Conservation (phyloP, 2,797 vertebrate species). For the Sebastes ruberrimus region DNA sequence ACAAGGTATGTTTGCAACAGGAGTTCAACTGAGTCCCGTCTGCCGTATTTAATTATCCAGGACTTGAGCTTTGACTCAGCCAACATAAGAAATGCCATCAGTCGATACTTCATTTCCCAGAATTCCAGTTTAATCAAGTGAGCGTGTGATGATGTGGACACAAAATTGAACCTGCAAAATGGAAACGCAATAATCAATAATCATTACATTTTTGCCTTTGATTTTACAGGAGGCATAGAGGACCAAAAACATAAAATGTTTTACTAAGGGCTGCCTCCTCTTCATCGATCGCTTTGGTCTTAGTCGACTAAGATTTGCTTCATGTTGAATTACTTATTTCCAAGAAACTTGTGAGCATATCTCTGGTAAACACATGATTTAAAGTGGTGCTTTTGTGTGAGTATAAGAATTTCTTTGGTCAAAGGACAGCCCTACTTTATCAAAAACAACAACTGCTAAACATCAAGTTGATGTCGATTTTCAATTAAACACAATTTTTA, state of each 20-base stretch:
- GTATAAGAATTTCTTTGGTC: too few species aligned
- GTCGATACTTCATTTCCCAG: conserved; percentile 96
- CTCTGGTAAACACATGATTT: too few species aligned
- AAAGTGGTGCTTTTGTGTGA: too few species aligned
- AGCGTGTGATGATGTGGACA: conserved; percentile 92
- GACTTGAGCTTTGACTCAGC: conserved; percentile 98
- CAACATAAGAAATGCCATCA: conserved; percentile 93
- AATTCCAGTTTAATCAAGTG: conserved; percentile 98
- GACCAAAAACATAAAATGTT: not conserved
- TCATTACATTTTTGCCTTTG: not conserved
- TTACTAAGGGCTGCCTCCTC: not conserved
- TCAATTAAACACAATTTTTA: not conserved
- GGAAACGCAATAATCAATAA: not conserved
- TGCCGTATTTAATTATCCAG: conserved; percentile 99
- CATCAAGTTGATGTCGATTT: not conserved
- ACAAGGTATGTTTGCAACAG: conserved; percentile 95
- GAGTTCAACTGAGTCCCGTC: conserved; percentile 93
- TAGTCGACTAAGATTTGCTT: too few species aligned
- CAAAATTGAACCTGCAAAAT: conserved; percentile 91
- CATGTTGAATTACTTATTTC: too few species aligned
- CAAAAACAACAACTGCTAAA: not conserved
- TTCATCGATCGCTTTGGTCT: too few species aligned
- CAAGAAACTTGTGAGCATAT: too few species aligned
- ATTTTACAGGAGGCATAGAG: not conserved
- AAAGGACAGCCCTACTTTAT: not conserved